phyloP scores from a whole-genome alignment of 2,888 invertebrate species.

The Dynastes grantii region DNA sequence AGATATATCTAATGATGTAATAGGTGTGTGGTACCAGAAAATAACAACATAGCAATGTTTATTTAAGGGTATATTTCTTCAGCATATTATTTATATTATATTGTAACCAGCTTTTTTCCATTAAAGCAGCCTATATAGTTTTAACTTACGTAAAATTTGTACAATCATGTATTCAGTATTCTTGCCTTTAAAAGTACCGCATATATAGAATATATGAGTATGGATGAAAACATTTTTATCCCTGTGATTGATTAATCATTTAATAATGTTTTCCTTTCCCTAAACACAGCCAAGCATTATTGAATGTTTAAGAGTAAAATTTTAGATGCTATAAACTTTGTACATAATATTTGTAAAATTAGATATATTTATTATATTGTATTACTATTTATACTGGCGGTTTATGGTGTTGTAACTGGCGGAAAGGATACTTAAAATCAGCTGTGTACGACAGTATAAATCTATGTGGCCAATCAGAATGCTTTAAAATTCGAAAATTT shows the following conservation, averaged over 20 bases:
- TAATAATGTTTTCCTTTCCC: slow-evolving; percentile 34
- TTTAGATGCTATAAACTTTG: slow-evolving; percentile 46
- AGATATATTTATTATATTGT: slow-evolving; percentile 46
- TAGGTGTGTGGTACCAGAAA: no score
- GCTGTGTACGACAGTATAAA: slow-evolving; percentile 29
- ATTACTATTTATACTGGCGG: slow-evolving; percentile 46
- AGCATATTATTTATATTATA: background rate
- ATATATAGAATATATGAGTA: slow-evolving; percentile 39
- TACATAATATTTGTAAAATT: slow-evolving; percentile 48
- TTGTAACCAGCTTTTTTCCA: no score
- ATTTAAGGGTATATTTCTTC: background rate
- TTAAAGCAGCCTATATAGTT: background rate
- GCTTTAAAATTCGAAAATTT: slow-evolving; percentile 54
- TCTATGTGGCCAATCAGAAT: slow-evolving; percentile 39
- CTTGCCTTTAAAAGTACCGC: slow-evolving; percentile 54
- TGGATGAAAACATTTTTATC: slow-evolving; percentile 44
- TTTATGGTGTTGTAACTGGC: slow-evolving; percentile 24
- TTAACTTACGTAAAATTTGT: slow-evolving; percentile 10
- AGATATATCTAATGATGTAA: no score
- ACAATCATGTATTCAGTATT: slow-evolving; percentile 55
- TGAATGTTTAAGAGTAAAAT: slow-evolving; percentile 37
- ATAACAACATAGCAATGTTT: no score
- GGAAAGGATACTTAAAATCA: slow-evolving; percentile 8
- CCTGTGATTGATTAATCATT: slow-evolving; percentile 49
- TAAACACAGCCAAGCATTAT: slow-evolving; percentile 12